These are phyloP conservation scores for Sebastiscus albofasciatus DNA, from an alignment of 2,797 vertebrate species.

Conservation along the genomic window DNA sequence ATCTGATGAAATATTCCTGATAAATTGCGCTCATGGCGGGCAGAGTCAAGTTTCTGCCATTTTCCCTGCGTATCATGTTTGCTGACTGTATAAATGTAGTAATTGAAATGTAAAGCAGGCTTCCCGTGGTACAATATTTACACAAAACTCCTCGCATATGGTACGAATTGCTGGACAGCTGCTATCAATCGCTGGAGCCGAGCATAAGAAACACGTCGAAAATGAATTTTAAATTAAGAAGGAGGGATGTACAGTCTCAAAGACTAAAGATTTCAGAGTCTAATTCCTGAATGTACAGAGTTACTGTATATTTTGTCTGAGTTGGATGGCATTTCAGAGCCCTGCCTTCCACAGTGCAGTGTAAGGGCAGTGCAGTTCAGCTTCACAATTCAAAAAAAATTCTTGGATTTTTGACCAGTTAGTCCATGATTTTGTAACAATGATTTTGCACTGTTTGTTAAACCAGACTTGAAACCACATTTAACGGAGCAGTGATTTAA, in stretches of 20 bases:
- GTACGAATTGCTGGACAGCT: slow-evolving; percentile 76
- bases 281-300: slow-evolving; percentile 38
- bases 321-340: slow-evolving; percentile 5
- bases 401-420: not conserved
- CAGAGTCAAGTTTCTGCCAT: slow-evolving; percentile 63
- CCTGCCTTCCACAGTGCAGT: not conserved
- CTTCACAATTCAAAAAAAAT: not conserved
- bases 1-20: slow-evolving; percentile 52
- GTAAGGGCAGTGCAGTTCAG: not conserved
- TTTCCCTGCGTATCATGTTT: slow-evolving; percentile 73
- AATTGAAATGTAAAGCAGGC: slow-evolving; percentile 82
- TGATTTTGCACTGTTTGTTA: not conserved
- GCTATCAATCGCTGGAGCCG: slow-evolving; percentile 70
- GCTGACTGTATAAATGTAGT: slow-evolving; percentile 77
- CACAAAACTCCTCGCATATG: slow-evolving; percentile 78
- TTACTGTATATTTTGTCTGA: slow-evolving; percentile 36
- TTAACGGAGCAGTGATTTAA: too few species aligned
- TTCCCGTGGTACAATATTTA: slow-evolving; percentile 78
- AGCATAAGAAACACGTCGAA: slow-evolving; percentile 70
- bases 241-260: slow-evolving; percentile 54
- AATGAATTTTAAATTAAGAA: slow-evolving; percentile 80
- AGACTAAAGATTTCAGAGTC: slow-evolving; percentile 37
- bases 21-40: slow-evolving; percentile 55
- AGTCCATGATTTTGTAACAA: not conserved
- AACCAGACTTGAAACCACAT: not conserved